These are phyloP conservation scores for Sinodicranocentrus sp. DNA, from an alignment of 2,888 invertebrate genomes.

Conservation along the genomic window DNA sequence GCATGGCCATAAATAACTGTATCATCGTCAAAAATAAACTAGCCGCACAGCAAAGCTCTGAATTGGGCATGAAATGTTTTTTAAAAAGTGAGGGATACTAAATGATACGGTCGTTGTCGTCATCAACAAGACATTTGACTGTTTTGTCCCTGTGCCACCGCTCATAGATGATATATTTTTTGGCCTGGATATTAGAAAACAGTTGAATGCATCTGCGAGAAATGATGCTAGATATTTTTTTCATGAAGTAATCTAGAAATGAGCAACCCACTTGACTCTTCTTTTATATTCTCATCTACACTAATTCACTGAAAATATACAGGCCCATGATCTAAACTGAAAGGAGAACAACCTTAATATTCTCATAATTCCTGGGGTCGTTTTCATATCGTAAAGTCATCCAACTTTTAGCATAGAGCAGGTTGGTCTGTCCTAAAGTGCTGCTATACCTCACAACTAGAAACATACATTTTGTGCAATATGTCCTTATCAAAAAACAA, in stretches of 20 bases:
- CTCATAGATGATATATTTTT: constrained; percentile 8
- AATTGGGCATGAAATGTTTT: background rate
- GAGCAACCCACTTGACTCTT: background rate
- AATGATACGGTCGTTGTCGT: constrained; percentile 1
- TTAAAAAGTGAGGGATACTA: background rate
- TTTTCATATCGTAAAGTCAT: constrained; percentile 36
- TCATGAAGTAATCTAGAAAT: constrained; percentile 1
- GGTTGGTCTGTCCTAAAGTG: constrained; percentile 41
- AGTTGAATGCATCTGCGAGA: background rate
- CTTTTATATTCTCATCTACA: constrained; percentile 43
- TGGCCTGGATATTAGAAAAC: constrained; percentile 21
- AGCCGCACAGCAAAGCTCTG: too few species aligned
- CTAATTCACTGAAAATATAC: constrained; percentile 13
- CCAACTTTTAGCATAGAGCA: constrained; percentile 22
- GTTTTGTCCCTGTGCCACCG: background rate
- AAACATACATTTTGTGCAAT: constrained; percentile 9
- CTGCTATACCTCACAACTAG: too few species aligned
- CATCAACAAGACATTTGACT: constrained; percentile 6
- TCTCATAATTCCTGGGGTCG: constrained; percentile 50
- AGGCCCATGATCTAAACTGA: background rate
- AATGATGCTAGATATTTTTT: background rate
- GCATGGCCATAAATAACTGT: too few species aligned
- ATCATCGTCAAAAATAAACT: too few species aligned
- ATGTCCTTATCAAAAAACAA: background rate
- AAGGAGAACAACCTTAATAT: constrained; percentile 34